Conservation (phyloP, 2,113 vertebrate species). For the Climacteris rufus region DNA sequence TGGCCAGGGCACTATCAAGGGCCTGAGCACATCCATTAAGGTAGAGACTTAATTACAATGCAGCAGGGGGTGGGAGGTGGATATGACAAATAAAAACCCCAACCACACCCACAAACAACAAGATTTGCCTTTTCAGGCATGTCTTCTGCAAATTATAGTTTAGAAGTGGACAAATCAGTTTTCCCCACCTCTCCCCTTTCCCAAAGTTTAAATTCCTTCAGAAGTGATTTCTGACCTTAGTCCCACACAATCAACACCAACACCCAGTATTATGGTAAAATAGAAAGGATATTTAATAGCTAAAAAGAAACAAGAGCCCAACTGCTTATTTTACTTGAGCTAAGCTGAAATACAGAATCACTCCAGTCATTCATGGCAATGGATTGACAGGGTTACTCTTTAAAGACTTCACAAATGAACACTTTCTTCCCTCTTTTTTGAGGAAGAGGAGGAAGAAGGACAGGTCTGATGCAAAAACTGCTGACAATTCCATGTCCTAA, state of each 20-base stretch:
- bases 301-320: not conserved
- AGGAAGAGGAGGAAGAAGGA: not conserved
- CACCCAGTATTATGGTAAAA: not conserved
- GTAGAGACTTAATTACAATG: not conserved
- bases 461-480: not conserved
- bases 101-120: not conserved
- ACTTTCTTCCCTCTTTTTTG: not conserved
- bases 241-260: not conserved
- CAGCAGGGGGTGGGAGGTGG: not conserved
- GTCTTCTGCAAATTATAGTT: not conserved
- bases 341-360: not conserved
- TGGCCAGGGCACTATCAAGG: not conserved
- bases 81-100: not conserved
- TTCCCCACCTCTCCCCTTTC: not conserved
- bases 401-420: rapidly evolving
- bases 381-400: not conserved
- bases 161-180: not conserved
- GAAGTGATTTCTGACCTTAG: not conserved
- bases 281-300: not conserved
- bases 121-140: not conserved
- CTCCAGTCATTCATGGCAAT: not conserved
- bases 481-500: not conserved
- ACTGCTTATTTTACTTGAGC: not conserved
- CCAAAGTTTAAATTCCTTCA: not conserved
- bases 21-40: constrained; percentile 1